phyloP scores from a whole-genome alignment of 1,140 invertebrate genomes.

The Bemisia tabaci region DNA sequence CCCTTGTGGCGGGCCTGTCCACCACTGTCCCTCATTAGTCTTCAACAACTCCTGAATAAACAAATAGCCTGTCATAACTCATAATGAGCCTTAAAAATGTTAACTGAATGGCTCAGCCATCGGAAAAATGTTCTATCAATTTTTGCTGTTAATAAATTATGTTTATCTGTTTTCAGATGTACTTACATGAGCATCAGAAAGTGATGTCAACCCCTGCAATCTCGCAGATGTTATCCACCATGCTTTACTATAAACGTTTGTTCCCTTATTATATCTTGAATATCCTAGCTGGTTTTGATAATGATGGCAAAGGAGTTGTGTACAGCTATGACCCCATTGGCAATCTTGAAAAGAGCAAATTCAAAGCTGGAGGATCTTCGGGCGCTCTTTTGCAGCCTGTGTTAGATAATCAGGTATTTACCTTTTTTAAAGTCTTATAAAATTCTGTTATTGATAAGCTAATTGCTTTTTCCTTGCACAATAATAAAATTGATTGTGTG shows the following conservation, averaged over 20 bases:
- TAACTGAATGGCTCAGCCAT: too few species aligned
- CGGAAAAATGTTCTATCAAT: too few species aligned
- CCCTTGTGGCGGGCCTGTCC: too few species aligned
- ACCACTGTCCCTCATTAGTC: too few species aligned
- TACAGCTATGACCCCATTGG: slow-evolving; percentile 97
- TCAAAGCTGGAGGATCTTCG: slow-evolving; percentile 70
- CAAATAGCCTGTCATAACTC: too few species aligned
- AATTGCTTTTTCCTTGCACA: too few species aligned
- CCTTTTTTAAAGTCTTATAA: too few species aligned
- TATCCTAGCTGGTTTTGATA: slow-evolving; percentile 78
- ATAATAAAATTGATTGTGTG: too few species aligned
- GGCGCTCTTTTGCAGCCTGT: slow-evolving; percentile 67
- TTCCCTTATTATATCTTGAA: slow-evolving; percentile 98
- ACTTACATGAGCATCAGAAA: slow-evolving; percentile 88
- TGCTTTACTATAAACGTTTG: slow-evolving; percentile 93
- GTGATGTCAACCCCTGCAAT: slow-evolving; percentile 82
- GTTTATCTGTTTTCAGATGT: slow-evolving; percentile 52
- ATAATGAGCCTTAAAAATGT: too few species aligned
- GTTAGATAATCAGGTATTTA: slow-evolving; percentile 63
- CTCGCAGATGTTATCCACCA: slow-evolving; percentile 89
- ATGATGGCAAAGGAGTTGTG: slow-evolving; percentile 80
- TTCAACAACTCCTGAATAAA: too few species aligned
- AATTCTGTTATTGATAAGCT: too few species aligned
- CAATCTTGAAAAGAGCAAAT: slow-evolving; percentile 67
- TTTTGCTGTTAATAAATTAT: too few species aligned